phyloP scores from a whole-genome alignment of 2,113 vertebrate genomes.

The Syngnathus floridae region DNA sequence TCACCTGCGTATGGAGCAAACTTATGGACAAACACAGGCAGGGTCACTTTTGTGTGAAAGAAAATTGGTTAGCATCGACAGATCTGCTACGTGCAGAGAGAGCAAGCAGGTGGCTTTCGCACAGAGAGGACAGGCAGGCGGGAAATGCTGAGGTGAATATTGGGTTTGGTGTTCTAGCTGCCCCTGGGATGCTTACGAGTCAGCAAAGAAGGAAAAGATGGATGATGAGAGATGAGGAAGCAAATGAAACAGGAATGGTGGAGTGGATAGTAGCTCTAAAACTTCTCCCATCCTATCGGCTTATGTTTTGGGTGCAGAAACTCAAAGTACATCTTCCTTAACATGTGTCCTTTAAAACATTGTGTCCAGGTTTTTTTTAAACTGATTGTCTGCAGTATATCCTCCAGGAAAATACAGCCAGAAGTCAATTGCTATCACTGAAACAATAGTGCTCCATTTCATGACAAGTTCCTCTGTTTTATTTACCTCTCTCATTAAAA shows the following conservation, averaged over 20 bases:
- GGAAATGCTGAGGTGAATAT: slow-evolving; percentile 4
- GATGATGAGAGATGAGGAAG: not conserved
- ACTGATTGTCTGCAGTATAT: not conserved
- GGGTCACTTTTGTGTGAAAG: slow-evolving; percentile 53
- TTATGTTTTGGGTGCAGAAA: too few species aligned
- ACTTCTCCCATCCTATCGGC: too few species aligned
- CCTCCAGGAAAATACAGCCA: not conserved
- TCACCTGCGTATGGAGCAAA: slow-evolving; percentile 30
- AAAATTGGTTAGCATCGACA: slow-evolving; percentile 53
- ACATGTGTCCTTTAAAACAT: too few species aligned
- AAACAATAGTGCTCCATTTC: not conserved
- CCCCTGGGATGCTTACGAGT: slow-evolving; percentile 24
- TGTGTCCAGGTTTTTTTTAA: too few species aligned
- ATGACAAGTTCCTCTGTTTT: not conserved
- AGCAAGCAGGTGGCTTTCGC: slow-evolving; percentile 55
- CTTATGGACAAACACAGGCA: slow-evolving; percentile 35
- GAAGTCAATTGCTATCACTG: not conserved
- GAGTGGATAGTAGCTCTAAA: not conserved
- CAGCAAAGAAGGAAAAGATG: slow-evolving; percentile 20
- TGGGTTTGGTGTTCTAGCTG: slow-evolving; percentile 35
- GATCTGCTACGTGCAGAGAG: slow-evolving; percentile 51
- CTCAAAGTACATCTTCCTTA: too few species aligned
- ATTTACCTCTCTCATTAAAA: not conserved
- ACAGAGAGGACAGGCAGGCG: slow-evolving; percentile 25
- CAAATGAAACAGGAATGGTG: not conserved